Conservation (phyloP, 2,888 invertebrate species). For the Tenthredo scrophulariae region DNA sequence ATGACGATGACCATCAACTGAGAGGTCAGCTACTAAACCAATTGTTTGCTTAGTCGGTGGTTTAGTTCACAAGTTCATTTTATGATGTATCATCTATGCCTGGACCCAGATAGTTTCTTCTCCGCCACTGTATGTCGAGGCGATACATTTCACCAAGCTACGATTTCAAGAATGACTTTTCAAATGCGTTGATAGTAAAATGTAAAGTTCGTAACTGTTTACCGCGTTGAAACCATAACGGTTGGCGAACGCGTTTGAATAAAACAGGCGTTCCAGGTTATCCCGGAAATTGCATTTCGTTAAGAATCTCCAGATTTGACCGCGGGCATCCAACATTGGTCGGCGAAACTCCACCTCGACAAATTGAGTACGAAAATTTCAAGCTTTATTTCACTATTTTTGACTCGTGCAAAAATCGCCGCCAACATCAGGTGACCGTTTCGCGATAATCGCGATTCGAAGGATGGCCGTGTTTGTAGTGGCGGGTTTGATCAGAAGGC, state of each 20-base stretch:
- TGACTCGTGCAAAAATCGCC: not conserved
- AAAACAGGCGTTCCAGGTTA: not conserved
- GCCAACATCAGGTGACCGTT: not conserved
- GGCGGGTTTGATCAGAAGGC: slow-evolving; percentile 19
- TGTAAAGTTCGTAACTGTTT: not conserved
- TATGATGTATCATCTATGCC: slow-evolving; percentile 65
- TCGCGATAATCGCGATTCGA: not conserved
- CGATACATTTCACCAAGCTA: not conserved
- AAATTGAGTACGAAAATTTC: not conserved
- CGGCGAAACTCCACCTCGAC: not conserved
- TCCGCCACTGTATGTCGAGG: not conserved
- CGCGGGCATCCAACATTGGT: not conserved
- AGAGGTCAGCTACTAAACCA: slow-evolving; percentile 24
- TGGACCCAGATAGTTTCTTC: not conserved
- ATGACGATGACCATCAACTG: slow-evolving; percentile 64
- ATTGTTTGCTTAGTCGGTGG: slow-evolving; percentile 70
- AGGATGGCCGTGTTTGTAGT: slow-evolving; percentile 5
- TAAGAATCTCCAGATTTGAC: not conserved
- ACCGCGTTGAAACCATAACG: not conserved
- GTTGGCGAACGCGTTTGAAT: not conserved
- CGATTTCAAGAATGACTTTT: not conserved
- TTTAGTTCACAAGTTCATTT: slow-evolving; percentile 72
- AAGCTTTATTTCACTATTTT: not conserved
- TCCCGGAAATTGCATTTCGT: not conserved
- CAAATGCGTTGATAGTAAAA: not conserved